phyloP scores from a whole-genome alignment of 2,888 invertebrate genomes.

The Agapostemon virescens region DNA sequence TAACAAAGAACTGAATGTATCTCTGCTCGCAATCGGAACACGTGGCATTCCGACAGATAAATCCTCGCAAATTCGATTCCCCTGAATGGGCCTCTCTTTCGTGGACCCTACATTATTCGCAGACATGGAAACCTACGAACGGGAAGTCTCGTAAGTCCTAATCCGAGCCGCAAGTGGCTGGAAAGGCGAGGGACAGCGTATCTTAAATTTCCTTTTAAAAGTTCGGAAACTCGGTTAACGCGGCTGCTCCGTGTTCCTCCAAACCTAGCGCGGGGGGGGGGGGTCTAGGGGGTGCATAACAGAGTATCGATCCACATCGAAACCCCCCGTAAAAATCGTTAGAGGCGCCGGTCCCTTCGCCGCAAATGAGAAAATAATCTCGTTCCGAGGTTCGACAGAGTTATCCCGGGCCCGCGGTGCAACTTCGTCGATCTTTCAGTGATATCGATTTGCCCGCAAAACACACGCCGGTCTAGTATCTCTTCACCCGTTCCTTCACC shows the following conservation, averaged over 20 bases:
- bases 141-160: background rate
- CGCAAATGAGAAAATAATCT: conserved; percentile 55
- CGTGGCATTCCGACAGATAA: background rate
- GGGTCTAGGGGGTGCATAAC: conserved; percentile 4
- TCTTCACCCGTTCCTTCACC: background rate
- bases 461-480: conserved; percentile 15
- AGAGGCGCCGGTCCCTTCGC: conserved; percentile 28
- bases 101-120: background rate
- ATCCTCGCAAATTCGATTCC: background rate
- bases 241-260: background rate
- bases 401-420: conserved; percentile 53
- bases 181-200: background rate
- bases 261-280: background rate
- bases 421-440: conserved; percentile 72
- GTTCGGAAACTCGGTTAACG: conserved; percentile 19
- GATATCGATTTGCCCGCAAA: conserved; percentile 66
- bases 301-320: conserved; percentile 40
- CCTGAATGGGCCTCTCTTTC: background rate
- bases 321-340: conserved; percentile 41
- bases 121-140: background rate
- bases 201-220: conserved; percentile 18
- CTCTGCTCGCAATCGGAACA: background rate
- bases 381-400: conserved; percentile 48
- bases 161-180: background rate
- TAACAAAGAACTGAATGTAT: background rate